Base-by-base conservation (phyloP, 2,888 invertebrate genomes). In the Brachyopa scutellaris region DNA sequence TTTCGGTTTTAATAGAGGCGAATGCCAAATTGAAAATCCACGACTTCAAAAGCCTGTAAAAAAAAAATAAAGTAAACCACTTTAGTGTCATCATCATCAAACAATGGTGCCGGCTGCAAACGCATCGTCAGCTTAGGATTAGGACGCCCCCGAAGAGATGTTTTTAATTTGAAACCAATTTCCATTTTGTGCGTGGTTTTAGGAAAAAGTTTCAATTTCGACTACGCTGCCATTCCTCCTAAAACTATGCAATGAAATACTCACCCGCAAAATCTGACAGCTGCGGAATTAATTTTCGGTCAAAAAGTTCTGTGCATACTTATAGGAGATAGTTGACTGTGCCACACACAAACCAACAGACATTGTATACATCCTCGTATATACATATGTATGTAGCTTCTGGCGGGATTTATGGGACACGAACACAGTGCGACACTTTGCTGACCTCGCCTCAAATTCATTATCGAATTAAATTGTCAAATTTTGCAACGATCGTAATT, bases 401-500 rank as follows among this genome's bases (percentile, higher is more conserved):
- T n/a, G n/a, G n/a, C 31, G 38, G 57, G 76, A 82, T 82, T 82
- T 82, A 82, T 77, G 64, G 77, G 45, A 49, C 77, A 77, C 82
- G 82, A 82, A 82, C 66, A 82, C 82, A 61, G 76, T 82, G 77
- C 77, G 82, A 77, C 83, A 83, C 78, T 83, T 78, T 83, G 83
- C 83, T 78, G 83, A 72, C 77, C 83, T 83, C 83, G 78, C 77
- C 72, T 78, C 78, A 83, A 83, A 83, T 83, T 83, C 83, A 83
- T 83, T 83, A 83, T 83, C 83, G 83, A 83, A 83, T 83, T 83
- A 83, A 83, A 73, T 78, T 83, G 83, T 83, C 83, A 83, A 83
- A 83, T 67, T 83, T 82, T 72, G 82, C 82, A 82, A 77, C 77
- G 82, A 82, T 82, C 77, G 77, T 82, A 82, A 82, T 82, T 82